Percentiles rank a stretch among this genome's conserved stretches.
Conservation (phyloP, 35 echinoderm and acorn worm species). For the Lytechinus pictus region DNA sequence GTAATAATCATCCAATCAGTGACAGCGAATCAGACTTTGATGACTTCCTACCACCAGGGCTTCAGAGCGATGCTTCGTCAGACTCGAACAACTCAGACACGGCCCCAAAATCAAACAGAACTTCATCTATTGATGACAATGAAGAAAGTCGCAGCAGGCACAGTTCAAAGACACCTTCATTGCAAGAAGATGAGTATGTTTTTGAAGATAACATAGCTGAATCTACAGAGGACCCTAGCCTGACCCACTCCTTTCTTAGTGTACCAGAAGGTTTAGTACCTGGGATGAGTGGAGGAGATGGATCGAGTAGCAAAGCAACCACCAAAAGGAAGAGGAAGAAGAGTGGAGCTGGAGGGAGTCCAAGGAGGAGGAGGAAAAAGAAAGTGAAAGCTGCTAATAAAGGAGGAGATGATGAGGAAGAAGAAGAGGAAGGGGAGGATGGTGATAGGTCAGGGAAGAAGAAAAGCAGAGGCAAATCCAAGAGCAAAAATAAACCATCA, state of each 20-base stretch:
- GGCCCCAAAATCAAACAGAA: background rate
- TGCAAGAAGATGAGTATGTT: background rate
- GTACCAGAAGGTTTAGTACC: constrained; percentile 47
- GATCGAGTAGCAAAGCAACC: constrained; percentile 24
- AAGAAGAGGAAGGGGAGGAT: constrained; percentile 54
- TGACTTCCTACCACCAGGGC: constrained; percentile 51
- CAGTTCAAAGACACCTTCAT: constrained; percentile 18
- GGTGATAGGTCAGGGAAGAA: constrained; percentile 46
- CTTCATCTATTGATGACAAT: constrained; percentile 42
- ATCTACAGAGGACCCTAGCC: background rate
- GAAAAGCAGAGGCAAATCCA: constrained; percentile 35
- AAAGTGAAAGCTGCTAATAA: constrained; percentile 47
- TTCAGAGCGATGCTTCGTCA: constrained; percentile 49
- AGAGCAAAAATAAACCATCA: constrained; percentile 24
- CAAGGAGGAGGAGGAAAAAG: constrained; percentile 58
- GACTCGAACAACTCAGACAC: background rate
- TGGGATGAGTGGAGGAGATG: background rate
- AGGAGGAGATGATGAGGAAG: constrained; percentile 61
- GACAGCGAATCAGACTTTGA: constrained; percentile 21
- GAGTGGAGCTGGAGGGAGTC: constrained; percentile 39
- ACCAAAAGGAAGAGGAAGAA: constrained; percentile 57
- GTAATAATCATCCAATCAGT: constrained; percentile 24
- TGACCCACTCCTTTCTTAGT: constrained; percentile 61
- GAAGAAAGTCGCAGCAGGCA: constrained; percentile 18
- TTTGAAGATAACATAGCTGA: background rate